Conservation (phyloP, 2,888 invertebrate species). For the Pimpla rufipes region DNA sequence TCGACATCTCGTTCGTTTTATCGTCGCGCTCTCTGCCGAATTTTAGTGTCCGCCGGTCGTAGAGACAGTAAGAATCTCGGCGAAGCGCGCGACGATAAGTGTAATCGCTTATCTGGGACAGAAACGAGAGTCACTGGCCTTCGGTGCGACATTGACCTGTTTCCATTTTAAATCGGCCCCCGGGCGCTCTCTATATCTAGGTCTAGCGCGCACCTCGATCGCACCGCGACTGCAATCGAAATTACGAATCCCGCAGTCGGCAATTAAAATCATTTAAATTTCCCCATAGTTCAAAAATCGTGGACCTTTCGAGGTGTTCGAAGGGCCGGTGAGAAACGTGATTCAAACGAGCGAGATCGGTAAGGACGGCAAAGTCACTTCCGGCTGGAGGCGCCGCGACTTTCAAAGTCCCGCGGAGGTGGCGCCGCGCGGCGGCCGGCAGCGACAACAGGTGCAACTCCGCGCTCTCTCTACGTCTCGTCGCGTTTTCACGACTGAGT, state of each 20-base stretch:
- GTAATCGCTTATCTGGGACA: constrained; percentile 73
- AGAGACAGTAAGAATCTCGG: background rate
- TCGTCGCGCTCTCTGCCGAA: background rate
- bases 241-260: constrained; percentile 12
- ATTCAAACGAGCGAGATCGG: no score
- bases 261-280: background rate
- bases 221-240: constrained; percentile 17
- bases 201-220: constrained; percentile 57
- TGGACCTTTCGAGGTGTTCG: no score
- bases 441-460: background rate
- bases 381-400: background rate
- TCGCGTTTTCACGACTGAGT: no score
- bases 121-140: constrained; percentile 76
- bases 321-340: background rate
- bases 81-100: constrained; percentile 62
- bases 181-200: constrained; percentile 67
- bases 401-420: background rate
- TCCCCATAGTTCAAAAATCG: no score
- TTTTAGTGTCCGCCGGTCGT: constrained; percentile 8
- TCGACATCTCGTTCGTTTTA: background rate
- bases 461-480: no score
- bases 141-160: constrained; percentile 81
- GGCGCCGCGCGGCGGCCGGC: no score
- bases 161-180: constrained; percentile 78
- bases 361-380: no score